Evolutionary conservation across 2,888 invertebrate species (phyloP), one percentile per base, ranked within the genome.

Genomic region (Macrostomum cliftonense): DNA sequence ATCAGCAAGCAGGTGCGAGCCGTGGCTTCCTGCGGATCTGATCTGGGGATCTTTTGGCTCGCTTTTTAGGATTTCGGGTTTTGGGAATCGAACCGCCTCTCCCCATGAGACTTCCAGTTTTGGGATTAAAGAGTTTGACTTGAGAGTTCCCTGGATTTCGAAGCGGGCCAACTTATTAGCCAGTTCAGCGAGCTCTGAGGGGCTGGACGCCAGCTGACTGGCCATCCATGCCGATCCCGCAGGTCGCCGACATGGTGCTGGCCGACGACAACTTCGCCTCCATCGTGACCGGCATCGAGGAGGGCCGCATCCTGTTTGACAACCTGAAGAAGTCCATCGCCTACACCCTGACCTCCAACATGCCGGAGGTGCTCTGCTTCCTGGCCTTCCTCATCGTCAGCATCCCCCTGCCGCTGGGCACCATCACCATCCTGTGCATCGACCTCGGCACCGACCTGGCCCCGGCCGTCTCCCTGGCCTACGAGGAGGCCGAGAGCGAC

Each of bases 381-480:
- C 21, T 45, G 13, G 9, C 38, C 16, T 45, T 45, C 21, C 36
- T 45, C 2, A 19, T 45, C 12, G 36, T 45, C 37, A 38, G 45
- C 16, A 37, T 45, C 14, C 45, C 45, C 2, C 38, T 45, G 19
- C 45, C 45, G 14, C 37, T 45, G 14, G 45, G 45, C 17, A 45
- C 16, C 14, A 45, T 45, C 13, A 45, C 45, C 36, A 38, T 45
- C 16, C 38, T 45, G 21, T 38, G 36, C 19, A 45, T 45, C 21
- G 45, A 45, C 38, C 45, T 45, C 38, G 45, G 45, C 36, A 45
- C 45, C n/a, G 45, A 45, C 38, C 36, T 45, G 45, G 45, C 38
- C 17, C 46, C 46, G 12, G 46, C 46, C 38, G 40, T 46, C 40
- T 46, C 46, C 36, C 16, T 45, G 37, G 45, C 45, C 21, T 45